phyloP scores from a whole-genome alignment of 1,140 invertebrate genomes.

The Aleiodes sp. region DNA sequence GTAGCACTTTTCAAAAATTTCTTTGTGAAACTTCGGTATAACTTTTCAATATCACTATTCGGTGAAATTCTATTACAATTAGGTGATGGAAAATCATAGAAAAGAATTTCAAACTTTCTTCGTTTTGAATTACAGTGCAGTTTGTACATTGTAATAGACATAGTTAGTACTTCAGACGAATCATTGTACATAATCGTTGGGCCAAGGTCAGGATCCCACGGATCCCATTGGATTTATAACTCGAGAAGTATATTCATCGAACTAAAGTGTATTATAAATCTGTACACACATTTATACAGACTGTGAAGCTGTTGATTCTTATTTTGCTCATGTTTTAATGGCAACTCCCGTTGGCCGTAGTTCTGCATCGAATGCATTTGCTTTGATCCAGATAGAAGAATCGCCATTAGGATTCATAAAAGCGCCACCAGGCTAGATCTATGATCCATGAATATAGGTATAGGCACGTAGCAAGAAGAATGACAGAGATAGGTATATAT shows the following conservation, averaged over 20 bases:
- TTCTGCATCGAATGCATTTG: too few species aligned
- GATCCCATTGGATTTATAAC: constrained; percentile 45
- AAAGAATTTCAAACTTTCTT: too few species aligned
- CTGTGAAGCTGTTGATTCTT: not conserved
- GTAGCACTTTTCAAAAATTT: too few species aligned
- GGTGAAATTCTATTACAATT: too few species aligned
- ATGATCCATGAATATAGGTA: constrained; percentile 24
- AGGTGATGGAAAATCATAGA: too few species aligned
- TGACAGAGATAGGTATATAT: not conserved
- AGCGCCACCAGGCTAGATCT: constrained; percentile 9
- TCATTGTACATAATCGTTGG: constrained; percentile 36
- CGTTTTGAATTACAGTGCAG: too few species aligned
- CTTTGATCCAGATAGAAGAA: not conserved
- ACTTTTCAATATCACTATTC: too few species aligned
- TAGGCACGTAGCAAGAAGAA: not conserved
- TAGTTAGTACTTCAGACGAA: constrained; percentile 21
- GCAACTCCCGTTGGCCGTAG: constrained; percentile 5
- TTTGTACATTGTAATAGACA: too few species aligned
- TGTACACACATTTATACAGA: too few species aligned
- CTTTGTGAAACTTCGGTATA: too few species aligned
- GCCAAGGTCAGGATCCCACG: constrained; percentile 45
- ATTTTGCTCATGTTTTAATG: not conserved
- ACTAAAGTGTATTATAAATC: too few species aligned
- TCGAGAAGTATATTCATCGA: too few species aligned
- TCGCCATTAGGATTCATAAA: constrained; percentile 22